Conservation (phyloP, 2,797 vertebrate genomes). For the Neopelma chrysocephalum region DNA sequence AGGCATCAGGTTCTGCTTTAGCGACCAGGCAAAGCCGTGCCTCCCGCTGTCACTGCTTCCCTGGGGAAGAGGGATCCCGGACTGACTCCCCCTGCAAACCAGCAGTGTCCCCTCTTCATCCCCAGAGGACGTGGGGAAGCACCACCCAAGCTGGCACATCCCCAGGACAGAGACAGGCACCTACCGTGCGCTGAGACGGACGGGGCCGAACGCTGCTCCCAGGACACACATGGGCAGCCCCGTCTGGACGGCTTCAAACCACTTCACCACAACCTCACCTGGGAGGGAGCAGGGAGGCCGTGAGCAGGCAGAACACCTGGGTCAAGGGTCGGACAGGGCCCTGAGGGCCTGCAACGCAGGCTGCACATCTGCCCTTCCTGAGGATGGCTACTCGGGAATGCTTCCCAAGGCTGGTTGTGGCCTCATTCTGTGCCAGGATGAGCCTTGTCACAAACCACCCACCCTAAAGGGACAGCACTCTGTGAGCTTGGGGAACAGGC, state of each 20-base stretch:
- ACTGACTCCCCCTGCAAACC: background rate
- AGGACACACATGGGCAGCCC: slow-evolving; percentile 95
- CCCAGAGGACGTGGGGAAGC: background rate
- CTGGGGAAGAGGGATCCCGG: fast-evolving
- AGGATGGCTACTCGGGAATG: background rate
- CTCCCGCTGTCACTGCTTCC: fast-evolving
- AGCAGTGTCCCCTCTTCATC: background rate
- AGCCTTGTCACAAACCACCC: background rate
- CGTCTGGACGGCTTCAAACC: slow-evolving; percentile 93
- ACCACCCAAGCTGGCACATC: background rate
- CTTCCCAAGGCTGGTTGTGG: background rate
- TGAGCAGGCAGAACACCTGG: fast-evolving
- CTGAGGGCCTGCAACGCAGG: fast-evolving
- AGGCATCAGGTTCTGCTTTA: background rate
- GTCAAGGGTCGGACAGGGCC: background rate
- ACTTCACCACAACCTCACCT: slow-evolving; percentile 96
- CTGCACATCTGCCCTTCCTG: background rate
- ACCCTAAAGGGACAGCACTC: background rate
- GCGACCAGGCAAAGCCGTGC: background rate
- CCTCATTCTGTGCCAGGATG: background rate
- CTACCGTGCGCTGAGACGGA: slow-evolving; percentile 85
- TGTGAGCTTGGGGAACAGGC: background rate
- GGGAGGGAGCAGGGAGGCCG: background rate
- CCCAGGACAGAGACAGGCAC: background rate
- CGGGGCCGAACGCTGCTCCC: slow-evolving; percentile 87